phyloP scores from a whole-genome alignment of 2,888 invertebrate genomes.

The Atherix ibis region DNA sequence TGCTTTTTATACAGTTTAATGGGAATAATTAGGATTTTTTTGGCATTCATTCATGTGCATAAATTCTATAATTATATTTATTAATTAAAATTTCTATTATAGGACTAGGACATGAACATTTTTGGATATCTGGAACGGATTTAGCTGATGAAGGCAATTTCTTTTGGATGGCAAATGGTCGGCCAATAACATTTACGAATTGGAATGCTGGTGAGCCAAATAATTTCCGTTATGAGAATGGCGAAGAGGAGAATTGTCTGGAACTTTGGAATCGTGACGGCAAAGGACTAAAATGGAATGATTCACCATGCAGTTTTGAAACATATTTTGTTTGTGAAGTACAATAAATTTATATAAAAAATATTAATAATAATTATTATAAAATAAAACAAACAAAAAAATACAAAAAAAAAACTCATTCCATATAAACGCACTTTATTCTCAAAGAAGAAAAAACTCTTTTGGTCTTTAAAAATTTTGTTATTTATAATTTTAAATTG shows the following conservation, averaged over 20 bases:
- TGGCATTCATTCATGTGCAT: no score
- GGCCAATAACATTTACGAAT: slow-evolving; percentile 78
- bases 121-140: slow-evolving; percentile 87
- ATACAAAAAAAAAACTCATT: no score
- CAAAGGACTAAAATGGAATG: slow-evolving; percentile 86
- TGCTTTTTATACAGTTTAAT: no score
- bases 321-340: slow-evolving; percentile 87
- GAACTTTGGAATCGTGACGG: slow-evolving; percentile 83
- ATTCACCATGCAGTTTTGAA: slow-evolving; percentile 84
- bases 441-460: no score
- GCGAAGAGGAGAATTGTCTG: slow-evolving; percentile 82
- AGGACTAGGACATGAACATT: slow-evolving; percentile 81
- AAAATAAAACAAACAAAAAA: no score
- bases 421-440: no score
- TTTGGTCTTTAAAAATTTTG: no score
- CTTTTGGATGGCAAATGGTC: slow-evolving; percentile 87
- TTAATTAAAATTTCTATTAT: no score
- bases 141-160: slow-evolving; percentile 80
- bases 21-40: no score
- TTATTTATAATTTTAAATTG: no score
- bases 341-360: slow-evolving; percentile 27
- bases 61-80: no score
- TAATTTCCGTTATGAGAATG: slow-evolving; percentile 78
- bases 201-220: slow-evolving; percentile 91
- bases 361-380: no score